phyloP scores from a whole-genome alignment of 2,113 vertebrate species.

The Bos indicus region DNA sequence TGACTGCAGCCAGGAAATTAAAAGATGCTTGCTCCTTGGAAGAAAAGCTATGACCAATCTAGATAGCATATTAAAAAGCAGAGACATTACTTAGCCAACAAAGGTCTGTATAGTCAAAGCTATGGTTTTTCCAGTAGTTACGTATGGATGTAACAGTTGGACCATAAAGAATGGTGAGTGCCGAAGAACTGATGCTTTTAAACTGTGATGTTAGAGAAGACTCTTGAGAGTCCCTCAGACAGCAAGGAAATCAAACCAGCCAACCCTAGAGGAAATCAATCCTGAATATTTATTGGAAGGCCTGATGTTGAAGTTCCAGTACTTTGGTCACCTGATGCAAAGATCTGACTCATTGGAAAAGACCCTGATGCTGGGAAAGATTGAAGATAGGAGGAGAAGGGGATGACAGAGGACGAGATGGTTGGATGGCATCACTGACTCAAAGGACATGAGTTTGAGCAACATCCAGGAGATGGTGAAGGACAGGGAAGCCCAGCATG shows the following conservation, averaged over 20 bases:
- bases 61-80: not conserved
- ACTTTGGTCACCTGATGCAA: not conserved
- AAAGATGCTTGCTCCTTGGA: not conserved
- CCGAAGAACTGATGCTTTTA: not conserved
- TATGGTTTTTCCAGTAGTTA: not conserved
- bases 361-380: not conserved
- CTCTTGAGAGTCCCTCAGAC: not conserved
- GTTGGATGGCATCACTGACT: not conserved
- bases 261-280: not conserved
- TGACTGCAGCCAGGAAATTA: not conserved
- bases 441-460: not conserved
- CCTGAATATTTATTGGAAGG: not conserved
- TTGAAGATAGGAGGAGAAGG: not conserved
- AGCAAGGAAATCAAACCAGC: not conserved
- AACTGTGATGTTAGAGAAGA: not conserved
- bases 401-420: not conserved
- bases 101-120: not conserved
- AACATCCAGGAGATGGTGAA: not conserved
- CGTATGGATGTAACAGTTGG: not conserved
- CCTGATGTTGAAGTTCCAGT: not conserved
- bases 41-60: not conserved
- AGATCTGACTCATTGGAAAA: not conserved
- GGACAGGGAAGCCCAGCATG: not conserved
- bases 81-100: not conserved
- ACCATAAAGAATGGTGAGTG: not conserved